phyloP scores from a whole-genome alignment of 2,797 vertebrate genomes.

The Enteromius viviparus region DNA sequence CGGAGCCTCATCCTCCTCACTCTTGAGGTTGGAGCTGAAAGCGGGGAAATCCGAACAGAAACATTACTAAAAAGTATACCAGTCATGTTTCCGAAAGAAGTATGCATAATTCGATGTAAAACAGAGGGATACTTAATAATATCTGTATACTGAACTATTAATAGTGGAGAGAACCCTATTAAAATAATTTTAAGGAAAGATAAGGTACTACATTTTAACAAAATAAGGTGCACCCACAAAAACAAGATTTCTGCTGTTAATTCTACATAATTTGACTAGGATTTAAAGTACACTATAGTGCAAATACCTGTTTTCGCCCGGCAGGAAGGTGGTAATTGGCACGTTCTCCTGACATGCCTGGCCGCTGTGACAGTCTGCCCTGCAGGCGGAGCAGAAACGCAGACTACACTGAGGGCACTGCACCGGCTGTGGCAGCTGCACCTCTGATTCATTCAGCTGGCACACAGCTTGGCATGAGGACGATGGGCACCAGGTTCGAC shows the following conservation, averaged over 20 bases:
- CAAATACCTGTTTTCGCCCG: constrained; percentile 81
- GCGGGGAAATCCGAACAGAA: neutral
- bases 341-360: constrained; percentile 81
- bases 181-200: neutral
- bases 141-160: neutral
- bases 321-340: constrained; percentile 78
- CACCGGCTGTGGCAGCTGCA: constrained; percentile 77
- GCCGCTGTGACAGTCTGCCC: constrained; percentile 82
- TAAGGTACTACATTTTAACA: neutral
- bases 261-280: neutral
- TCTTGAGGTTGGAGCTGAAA: constrained; percentile 64
- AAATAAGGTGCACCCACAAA: neutral
- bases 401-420: constrained; percentile 80
- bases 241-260: neutral
- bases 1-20: constrained; percentile 84
- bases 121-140: neutral
- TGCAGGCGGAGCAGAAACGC: constrained; percentile 86
- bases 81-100: neutral
- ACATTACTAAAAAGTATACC: neutral
- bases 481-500: constrained; percentile 86
- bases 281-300: neutral
- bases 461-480: constrained; percentile 86
- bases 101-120: neutral
- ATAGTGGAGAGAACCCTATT: neutral
- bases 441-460: constrained; percentile 79